These are phyloP conservation scores for Ctenomys sociabilis DNA, from an alignment of 2,113 vertebrate species.

Conservation along the genomic window DNA sequence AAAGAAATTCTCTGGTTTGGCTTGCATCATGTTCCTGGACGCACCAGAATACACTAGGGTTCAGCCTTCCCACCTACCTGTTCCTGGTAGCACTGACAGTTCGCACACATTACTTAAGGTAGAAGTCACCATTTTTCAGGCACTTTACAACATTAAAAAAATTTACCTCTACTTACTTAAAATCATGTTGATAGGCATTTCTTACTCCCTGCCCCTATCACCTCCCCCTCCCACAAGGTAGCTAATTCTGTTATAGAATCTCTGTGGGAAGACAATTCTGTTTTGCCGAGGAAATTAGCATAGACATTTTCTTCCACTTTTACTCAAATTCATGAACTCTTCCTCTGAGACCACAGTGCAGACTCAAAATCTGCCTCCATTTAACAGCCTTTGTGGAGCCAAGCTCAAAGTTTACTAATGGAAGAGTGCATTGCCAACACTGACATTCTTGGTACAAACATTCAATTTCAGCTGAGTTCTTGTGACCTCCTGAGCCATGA, in stretches of 20 bases:
- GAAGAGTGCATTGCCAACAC: background rate
- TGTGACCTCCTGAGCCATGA: constrained; percentile 70
- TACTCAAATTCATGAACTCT: background rate
- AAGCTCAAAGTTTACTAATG: background rate
- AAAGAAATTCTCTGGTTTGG: background rate
- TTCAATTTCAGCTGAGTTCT: constrained; percentile 42
- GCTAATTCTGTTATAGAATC: background rate
- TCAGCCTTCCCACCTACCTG: background rate
- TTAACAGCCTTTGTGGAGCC: background rate
- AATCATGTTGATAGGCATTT: constrained; percentile 27
- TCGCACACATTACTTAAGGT: background rate
- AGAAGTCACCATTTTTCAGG: constrained; percentile 48
- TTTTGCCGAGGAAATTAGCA: background rate
- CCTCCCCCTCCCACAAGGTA: background rate
- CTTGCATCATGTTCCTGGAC: background rate
- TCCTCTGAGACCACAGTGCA: background rate
- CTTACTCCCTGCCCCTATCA: background rate
- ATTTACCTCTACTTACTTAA: constrained; percentile 62
- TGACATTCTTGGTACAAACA: constrained; percentile 48
- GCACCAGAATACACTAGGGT: background rate
- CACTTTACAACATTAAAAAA: constrained; percentile 54
- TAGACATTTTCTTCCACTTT: background rate
- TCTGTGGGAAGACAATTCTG: background rate
- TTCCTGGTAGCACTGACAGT: background rate
- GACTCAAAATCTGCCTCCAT: background rate